A percentile compares a stretch with the other conserved stretches of the same genome.
These are phyloP conservation scores for Platycheirus albimanus DNA, from an alignment of 2,888 invertebrate genomes.

Conservation along the genomic window DNA sequence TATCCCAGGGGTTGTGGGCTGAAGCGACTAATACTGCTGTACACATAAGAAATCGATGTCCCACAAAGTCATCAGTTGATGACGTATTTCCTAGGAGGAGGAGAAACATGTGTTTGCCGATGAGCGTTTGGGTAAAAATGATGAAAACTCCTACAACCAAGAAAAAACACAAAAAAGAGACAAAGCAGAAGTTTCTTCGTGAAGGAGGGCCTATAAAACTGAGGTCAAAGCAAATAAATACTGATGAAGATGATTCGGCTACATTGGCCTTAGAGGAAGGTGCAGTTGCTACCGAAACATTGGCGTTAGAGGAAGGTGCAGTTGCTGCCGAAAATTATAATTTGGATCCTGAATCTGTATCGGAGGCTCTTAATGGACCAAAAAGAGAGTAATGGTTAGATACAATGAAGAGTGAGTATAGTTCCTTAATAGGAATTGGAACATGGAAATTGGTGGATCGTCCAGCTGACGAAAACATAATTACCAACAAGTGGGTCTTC, in stretches of 20 bases:
- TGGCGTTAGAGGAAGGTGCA: conserved; percentile 1
- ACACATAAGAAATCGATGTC: conserved; percentile 29
- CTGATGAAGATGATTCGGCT: too few species aligned
- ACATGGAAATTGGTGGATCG: conserved; percentile 44
- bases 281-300: too few species aligned
- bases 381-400: conserved; percentile 27
- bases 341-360: conserved; percentile 4
- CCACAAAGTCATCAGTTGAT: conserved; percentile 2
- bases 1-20: conserved; percentile 75
- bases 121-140: neutral
- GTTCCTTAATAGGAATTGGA: conserved; percentile 27
- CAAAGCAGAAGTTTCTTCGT: neutral
- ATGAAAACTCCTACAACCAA: neutral
- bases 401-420: conserved; percentile 45
- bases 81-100: too few species aligned
- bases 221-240: neutral
- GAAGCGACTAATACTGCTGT: conserved; percentile 76
- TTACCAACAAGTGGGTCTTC: conserved; percentile 46
- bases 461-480: conserved; percentile 19
- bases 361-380: conserved; percentile 21
- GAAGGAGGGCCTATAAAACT: conserved; percentile 4
- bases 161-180: neutral
- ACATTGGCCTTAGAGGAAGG: too few species aligned
- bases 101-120: neutral
- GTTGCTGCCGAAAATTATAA: neutral